Conservation (phyloP, 2,888 invertebrate species). For the Calliscelio sp. region DNA sequence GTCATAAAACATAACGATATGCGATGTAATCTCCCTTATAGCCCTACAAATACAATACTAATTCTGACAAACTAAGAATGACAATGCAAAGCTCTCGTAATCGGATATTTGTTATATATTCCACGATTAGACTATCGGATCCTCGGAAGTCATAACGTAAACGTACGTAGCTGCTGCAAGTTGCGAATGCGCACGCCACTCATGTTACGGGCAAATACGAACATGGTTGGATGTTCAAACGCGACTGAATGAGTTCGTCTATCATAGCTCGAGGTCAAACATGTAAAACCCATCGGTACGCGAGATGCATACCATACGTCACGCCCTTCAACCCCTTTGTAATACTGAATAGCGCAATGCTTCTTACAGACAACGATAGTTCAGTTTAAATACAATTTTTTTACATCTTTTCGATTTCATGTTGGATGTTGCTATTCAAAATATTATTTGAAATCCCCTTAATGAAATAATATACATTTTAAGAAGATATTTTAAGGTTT, state of each 20-base stretch:
- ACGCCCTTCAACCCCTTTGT: constrained; percentile 59
- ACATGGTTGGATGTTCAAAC: constrained; percentile 42
- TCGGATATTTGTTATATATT: constrained; percentile 53
- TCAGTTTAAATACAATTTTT: too few relatives aligned
- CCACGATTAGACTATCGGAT: constrained; percentile 49
- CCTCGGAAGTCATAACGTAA: constrained; percentile 27
- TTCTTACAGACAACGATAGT: not conserved
- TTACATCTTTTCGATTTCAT: too few relatives aligned
- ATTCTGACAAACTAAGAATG: constrained; percentile 47
- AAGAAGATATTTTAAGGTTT: too few relatives aligned
- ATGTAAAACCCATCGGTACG: constrained; percentile 82
- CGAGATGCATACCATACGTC: constrained; percentile 75
- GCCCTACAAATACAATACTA: constrained; percentile 33
- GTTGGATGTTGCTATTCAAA: too few relatives aligned
- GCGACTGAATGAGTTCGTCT: constrained; percentile 35
- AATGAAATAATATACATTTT: too few relatives aligned
- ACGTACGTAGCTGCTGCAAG: constrained; percentile 7
- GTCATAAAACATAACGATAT: constrained; percentile 44
- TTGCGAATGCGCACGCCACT: constrained; percentile 42
- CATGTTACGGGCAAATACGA: constrained; percentile 35
- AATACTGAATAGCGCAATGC: constrained; percentile 6
- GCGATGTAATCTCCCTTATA: constrained; percentile 55
- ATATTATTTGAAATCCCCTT: too few relatives aligned
- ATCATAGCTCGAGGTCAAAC: constrained; percentile 79
- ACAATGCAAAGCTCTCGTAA: constrained; percentile 35